These are phyloP conservation scores for Chloropsis cyanopogon DNA, from an alignment of 2,113 vertebrate genomes.

Conservation along the genomic window DNA sequence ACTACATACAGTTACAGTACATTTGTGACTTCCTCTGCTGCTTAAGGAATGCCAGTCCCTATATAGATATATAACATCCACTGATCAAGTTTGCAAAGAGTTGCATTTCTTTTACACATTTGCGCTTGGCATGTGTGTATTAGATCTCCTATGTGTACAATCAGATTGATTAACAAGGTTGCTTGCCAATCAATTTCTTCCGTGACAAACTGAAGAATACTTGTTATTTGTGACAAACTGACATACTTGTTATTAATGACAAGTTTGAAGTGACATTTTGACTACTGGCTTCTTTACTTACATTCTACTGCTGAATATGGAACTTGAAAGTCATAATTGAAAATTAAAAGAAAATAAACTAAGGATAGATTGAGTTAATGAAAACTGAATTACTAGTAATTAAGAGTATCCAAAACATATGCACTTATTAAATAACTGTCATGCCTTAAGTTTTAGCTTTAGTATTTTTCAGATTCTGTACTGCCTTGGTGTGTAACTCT, in stretches of 20 bases:
- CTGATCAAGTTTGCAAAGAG: neutral
- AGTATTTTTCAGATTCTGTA: neutral
- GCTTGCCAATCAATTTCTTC: neutral
- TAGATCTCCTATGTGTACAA: neutral
- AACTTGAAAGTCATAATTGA: neutral
- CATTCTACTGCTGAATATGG: neutral
- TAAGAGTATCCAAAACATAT: neutral
- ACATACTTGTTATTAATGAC: neutral
- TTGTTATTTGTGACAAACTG: too few relatives aligned
- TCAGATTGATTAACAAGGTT: neutral
- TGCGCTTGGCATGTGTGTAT: accelerated
- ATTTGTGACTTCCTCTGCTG: neutral
- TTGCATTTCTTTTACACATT: neutral
- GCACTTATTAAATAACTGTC: neutral
- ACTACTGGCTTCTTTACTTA: neutral
- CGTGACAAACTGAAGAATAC: neutral
- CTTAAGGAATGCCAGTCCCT: neutral
- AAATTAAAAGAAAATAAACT: neutral
- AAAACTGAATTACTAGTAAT: neutral
- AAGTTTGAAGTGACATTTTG: neutral
- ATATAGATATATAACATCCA: neutral
- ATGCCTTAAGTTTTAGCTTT: neutral
- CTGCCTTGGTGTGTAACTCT: neutral
- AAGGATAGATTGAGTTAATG: neutral
- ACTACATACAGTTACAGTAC: neutral